Conservation (phyloP, 2,888 invertebrate species). For the Epinotia demarniana region DNA sequence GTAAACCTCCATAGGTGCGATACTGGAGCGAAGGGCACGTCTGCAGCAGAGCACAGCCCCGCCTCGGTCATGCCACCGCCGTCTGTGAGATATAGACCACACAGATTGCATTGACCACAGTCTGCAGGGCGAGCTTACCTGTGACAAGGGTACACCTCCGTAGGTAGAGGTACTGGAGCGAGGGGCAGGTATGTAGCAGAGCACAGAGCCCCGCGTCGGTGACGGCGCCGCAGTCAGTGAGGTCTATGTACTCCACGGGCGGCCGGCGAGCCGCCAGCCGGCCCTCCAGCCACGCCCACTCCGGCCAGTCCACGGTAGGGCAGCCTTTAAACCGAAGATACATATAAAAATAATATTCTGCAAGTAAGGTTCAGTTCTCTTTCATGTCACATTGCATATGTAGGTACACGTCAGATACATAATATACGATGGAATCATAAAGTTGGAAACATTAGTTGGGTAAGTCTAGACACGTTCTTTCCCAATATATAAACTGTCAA, state of each 20-base stretch:
- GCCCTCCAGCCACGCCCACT: constrained; percentile 87
- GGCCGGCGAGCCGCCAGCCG: constrained; percentile 86
- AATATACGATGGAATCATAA: too few relatives aligned
- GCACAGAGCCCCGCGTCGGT: constrained; percentile 94
- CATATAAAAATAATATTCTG: too few relatives aligned
- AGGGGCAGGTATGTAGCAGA: constrained; percentile 94
- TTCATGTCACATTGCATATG: too few relatives aligned
- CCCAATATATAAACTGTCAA: too few relatives aligned
- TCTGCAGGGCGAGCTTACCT: constrained; percentile 73
- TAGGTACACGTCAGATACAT: too few relatives aligned
- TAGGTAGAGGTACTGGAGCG: constrained; percentile 93
- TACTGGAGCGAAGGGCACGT: constrained; percentile 95
- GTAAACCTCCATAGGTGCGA: constrained; percentile 93
- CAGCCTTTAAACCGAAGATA: constrained; percentile 84
- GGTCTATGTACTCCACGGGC: constrained; percentile 93
- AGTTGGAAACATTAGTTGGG: too few relatives aligned
- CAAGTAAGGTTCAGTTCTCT: too few relatives aligned
- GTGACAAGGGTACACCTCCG: constrained; percentile 95
- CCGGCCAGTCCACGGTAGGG: constrained; percentile 91
- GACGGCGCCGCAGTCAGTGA: constrained; percentile 94
- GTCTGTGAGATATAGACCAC: constrained; percentile 93
- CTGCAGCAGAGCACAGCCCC: constrained; percentile 91
- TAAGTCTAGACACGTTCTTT: too few relatives aligned
- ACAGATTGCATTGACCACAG: background rate
- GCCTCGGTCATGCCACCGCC: constrained; percentile 93